A percentile compares a stretch with the other conserved stretches of the same genome.
These are phyloP conservation scores for Nettapus auritus DNA, from an alignment of 2,113 vertebrate genomes.

Conservation along the genomic window DNA sequence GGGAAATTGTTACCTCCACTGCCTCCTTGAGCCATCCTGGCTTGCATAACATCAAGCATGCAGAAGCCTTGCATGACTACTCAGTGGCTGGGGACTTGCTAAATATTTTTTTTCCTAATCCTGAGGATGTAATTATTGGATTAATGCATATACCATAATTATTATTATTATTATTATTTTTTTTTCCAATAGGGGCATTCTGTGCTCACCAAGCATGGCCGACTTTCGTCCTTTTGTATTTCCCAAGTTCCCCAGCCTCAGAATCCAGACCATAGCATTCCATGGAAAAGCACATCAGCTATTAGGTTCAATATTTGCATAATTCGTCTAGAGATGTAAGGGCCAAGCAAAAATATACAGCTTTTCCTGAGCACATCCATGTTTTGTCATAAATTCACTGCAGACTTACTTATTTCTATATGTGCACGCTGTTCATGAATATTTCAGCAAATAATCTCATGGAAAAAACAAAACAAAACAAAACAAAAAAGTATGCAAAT, in stretches of 20 bases:
- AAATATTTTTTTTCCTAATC: background rate
- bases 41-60: background rate
- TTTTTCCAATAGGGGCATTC: background rate
- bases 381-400: background rate
- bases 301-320: background rate
- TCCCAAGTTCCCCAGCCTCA: background rate
- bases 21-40: background rate
- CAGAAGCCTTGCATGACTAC: background rate
- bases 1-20: background rate
- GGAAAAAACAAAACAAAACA: too few species aligned
- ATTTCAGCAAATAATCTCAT: background rate
- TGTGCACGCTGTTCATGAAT: background rate
- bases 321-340: background rate
- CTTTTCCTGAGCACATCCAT: background rate
- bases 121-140: background rate
- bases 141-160: background rate
- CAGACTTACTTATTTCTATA: background rate
- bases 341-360: background rate
- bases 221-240: background rate
- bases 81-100: rapidly evolving
- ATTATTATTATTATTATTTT: too few species aligned
- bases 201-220: background rate
- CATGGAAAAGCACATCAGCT: background rate
- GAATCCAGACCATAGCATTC: background rate
- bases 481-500: background rate